Base-by-base conservation (phyloP, 2,113 vertebrate genomes). In the Carassius auratus region DNA sequence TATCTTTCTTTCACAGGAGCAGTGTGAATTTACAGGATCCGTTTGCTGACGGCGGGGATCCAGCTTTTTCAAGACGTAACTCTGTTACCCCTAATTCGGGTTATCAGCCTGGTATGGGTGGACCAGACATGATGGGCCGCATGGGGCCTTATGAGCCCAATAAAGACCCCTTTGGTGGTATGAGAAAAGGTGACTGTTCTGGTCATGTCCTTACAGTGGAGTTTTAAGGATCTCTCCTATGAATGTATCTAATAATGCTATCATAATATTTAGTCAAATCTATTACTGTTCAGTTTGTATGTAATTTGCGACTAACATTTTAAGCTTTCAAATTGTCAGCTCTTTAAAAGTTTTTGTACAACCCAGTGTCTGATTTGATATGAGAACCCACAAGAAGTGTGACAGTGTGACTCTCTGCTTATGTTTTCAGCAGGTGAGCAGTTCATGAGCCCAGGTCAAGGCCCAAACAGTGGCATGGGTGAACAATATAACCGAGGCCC, bases 1-100 rank as follows among this genome's bases (percentile, higher is more conserved):
- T 38, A 3, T 71, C 17, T 52, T 4, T 38, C 10, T 78, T 1
- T 21, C 57, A 42, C 87, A 99, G 98, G 95, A 99, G 95, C 93
- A 99, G 96, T 87, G 97, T 99, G 3, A 98, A 96, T 87, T 94
- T 99, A 86, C 98, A 99, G 92, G 98, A 99, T 92, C 96, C 98
- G 52, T 99, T 99, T 92, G 94, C 97, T 64, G 98, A 99, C 17
- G 96, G 97, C 33, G 96, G 96, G 52, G 98, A 99, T 91, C 96
- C 97, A 2, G 92, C 96, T 30, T 99, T 99, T 93, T 95, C 97
- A 85, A 96, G 98, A 84, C 93, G 98, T 90, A 99, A 97, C 89
- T 95, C 97, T 86, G 95, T 99, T 96, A 98, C 98, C 88, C 98
- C 97, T 85, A 99, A 99, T 90, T 97, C 98, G 92, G 96, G 96